Conservation (phyloP, 2,113 vertebrate species). For the Corythaixoides concolor region DNA sequence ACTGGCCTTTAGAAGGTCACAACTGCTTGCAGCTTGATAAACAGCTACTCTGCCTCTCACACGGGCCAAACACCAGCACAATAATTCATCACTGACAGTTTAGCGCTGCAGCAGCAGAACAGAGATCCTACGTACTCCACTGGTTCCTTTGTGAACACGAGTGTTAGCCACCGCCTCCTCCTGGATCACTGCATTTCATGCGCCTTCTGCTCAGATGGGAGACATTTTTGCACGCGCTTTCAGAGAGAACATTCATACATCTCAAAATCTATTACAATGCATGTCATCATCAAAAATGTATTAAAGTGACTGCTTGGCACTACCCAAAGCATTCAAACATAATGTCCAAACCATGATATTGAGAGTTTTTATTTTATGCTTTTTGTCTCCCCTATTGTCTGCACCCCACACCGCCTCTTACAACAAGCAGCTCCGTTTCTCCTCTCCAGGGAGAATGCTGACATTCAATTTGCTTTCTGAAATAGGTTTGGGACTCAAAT, state of each 20-base stretch:
- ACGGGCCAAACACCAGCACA: background rate
- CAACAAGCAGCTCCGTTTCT: background rate
- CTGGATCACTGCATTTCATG: background rate
- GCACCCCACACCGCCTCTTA: background rate
- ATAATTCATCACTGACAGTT: background rate
- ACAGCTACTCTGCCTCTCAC: background rate
- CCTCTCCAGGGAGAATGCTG: background rate
- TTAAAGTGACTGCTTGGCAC: background rate
- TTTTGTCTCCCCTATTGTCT: background rate
- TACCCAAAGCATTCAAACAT: background rate
- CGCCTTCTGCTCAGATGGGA: background rate
- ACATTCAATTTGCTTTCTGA: background rate
- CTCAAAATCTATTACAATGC: background rate
- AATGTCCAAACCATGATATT: background rate
- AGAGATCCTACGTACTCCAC: background rate
- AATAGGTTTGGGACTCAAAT: background rate
- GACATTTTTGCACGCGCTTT: background rate
- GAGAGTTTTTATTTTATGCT: no score
- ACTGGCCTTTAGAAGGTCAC: background rate
- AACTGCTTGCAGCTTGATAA: background rate
- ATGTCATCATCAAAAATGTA: background rate
- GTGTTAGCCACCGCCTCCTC: background rate
- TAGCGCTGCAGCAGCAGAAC: background rate
- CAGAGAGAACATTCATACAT: background rate
- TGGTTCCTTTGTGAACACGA: background rate